These are phyloP conservation scores for Brachionus calyciflorus DNA, from an alignment of 1,140 invertebrate genomes.

Conservation along the genomic window DNA sequence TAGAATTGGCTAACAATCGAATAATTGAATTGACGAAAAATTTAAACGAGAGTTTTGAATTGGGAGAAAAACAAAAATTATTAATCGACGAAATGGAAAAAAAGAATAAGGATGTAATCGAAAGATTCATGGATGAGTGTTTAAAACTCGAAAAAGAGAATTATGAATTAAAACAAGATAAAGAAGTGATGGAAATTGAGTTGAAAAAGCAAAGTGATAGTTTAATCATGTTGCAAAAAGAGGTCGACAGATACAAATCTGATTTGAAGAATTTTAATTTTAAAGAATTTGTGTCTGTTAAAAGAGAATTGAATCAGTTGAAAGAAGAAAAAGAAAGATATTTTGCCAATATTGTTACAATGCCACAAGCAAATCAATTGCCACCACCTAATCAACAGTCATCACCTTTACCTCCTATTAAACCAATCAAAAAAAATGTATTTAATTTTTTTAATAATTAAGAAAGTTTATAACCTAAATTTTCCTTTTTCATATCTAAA, in stretches of 20 bases:
- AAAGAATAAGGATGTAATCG: neutral
- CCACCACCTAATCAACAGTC: neutral
- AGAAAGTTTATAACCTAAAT: no score
- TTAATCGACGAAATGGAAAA: slow-evolving; percentile 8
- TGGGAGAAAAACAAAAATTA: neutral
- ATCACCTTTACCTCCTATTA: slow-evolving; percentile 24
- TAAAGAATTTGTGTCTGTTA: slow-evolving; percentile 35
- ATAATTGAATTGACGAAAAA: neutral
- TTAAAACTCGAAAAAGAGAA: slow-evolving; percentile 4
- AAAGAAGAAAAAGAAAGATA: slow-evolving; percentile 27
- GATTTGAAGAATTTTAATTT: slow-evolving; percentile 43
- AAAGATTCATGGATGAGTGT: slow-evolving; percentile 7
- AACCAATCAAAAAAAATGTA: slow-evolving; percentile 17
- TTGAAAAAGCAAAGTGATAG: neutral
- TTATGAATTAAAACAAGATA: slow-evolving; percentile 6
- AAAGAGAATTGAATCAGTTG: neutral
- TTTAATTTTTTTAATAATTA: slow-evolving; percentile 46
- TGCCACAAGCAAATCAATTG: neutral
- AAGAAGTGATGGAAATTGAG: neutral
- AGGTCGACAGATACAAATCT: neutral
- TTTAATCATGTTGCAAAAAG: neutral
- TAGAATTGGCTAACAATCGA: neutral
- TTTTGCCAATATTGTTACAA: slow-evolving; percentile 13
- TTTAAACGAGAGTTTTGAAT: slow-evolving; percentile 9
- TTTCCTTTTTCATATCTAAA: no score